Evolutionary conservation across 1,140 invertebrate species (phyloP), one percentile per base, ranked within the genome.

Genomic region (Sesamia nonagrioides): DNA sequence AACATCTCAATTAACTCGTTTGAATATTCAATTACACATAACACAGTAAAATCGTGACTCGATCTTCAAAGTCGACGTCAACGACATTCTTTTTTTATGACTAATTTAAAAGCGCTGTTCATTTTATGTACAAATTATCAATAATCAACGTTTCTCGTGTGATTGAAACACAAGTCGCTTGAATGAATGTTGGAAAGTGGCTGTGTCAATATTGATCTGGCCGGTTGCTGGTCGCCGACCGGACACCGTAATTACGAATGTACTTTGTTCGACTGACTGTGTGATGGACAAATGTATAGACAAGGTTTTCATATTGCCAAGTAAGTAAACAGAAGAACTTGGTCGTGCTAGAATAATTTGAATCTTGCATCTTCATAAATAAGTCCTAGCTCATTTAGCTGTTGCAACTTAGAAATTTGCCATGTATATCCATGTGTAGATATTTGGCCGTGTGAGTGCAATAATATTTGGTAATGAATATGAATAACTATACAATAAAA

Each of bases 151-250:
- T 75, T 61, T 75, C 56, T 75, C 72, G 72, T 75, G 72, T 75
- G 56, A 75, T 75, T 75, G 72, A 61, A 75, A 75, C 56, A 75
- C 72, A 61, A 48, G 72, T 75, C 37, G 54, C 8, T 60, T 58
- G 50, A 74, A 58, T 54, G 81, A 77, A 78, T 78, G 79, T 60
- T 79, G 72, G 83, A 82, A 86, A 86, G 83, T 85, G 77, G 74
- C 52, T 73, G 61, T 63, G 80, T 86, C 83, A 86, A 86, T 86
- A 86, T 84, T 86, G 78, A 77, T 74, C 66, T 33, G 37, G 50
- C 33, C 42, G 73, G 77, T 72, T 73, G 56, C 54, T 78, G 37
- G 76, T 42, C 35, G 35, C 63, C 40, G 66, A 69, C 66, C 66
- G 66, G 66, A 69, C 66, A 69, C 66, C 45, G 66, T 69, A 69